phyloP scores from a whole-genome alignment of 1,140 invertebrate species.

The Dinothrombium tinctorium region DNA sequence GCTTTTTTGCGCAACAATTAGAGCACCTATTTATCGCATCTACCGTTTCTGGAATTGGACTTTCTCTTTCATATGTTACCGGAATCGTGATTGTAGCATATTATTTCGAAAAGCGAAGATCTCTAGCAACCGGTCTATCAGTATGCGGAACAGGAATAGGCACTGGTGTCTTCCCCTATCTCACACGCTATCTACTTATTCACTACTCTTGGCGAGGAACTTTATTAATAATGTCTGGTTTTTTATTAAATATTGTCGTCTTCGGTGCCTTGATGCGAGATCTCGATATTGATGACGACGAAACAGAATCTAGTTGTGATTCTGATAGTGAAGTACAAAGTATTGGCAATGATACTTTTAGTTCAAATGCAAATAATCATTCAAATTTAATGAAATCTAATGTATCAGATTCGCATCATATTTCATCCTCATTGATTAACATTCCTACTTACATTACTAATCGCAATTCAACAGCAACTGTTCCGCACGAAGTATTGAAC shows the following conservation, averaged over 20 bases:
- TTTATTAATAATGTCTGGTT: constrained; percentile 49
- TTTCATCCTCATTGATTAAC: constrained; percentile 47
- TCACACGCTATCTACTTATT: constrained; percentile 45
- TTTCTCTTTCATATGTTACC: constrained; percentile 37
- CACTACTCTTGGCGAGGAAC: constrained; percentile 71
- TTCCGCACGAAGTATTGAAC: constrained; percentile 8
- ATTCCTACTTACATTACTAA: constrained; percentile 44
- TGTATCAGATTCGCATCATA: constrained; percentile 1
- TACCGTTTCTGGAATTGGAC: constrained; percentile 23
- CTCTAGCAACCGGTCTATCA: constrained; percentile 72
- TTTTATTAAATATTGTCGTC: constrained; percentile 62
- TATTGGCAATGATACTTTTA: not conserved
- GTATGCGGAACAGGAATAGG: constrained; percentile 54
- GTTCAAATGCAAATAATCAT: not conserved
- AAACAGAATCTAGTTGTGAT: not conserved
- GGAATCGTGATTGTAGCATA: constrained; percentile 82
- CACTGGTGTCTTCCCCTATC: constrained; percentile 68
- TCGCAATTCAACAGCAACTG: constrained; percentile 23
- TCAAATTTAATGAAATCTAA: no score
- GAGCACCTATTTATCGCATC: constrained; percentile 23
- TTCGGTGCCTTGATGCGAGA: constrained; percentile 64
- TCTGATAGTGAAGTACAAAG: not conserved
- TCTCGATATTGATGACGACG: constrained; percentile 24
- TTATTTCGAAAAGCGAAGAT: constrained; percentile 76
- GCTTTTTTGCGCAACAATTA: constrained; percentile 29